Evolutionary conservation across 2,888 invertebrate species (phyloP).

Genomic region (Sipha maydis): DNA sequence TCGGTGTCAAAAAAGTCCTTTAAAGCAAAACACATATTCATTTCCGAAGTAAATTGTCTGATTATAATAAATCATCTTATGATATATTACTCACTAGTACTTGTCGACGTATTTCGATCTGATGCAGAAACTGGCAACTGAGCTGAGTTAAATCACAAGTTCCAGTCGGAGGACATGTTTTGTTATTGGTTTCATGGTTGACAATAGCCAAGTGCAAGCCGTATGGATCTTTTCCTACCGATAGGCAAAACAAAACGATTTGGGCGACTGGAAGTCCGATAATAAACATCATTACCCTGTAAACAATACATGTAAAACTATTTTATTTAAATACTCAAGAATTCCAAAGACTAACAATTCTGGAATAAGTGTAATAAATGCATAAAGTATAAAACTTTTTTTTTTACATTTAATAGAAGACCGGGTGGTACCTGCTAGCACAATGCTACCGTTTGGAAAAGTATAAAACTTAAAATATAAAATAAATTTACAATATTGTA

Average conservation of each 20-base stretch:
- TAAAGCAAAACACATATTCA: background rate
- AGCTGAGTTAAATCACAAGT: constrained; percentile 75
- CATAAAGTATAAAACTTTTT: background rate
- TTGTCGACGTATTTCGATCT: constrained; percentile 75
- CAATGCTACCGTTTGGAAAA: background rate
- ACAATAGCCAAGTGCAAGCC: constrained; percentile 82
- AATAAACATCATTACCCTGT: constrained; percentile 83
- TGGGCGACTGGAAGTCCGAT: constrained; percentile 86
- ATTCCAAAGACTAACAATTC: background rate
- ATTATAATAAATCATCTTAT: too few species aligned
- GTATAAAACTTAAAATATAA: background rate
- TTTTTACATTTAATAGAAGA: too few species aligned
- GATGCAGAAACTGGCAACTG: constrained; percentile 82
- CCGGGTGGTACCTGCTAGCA: too few species aligned
- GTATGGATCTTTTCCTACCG: constrained; percentile 87
- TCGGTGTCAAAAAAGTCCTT: constrained; percentile 72
- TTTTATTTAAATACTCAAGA: background rate
- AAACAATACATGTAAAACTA: constrained; percentile 61
- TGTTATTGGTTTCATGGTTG: constrained; percentile 71
- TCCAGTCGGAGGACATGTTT: constrained; percentile 69
- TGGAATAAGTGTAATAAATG: background rate
- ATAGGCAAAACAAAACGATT: constrained; percentile 86
- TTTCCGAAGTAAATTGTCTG: background rate
- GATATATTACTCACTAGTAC: constrained; percentile 72
- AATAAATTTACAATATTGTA: too few species aligned